These are phyloP conservation scores for Scarus forsteni DNA, from an alignment of 2,797 vertebrate species.

Conservation along the genomic window DNA sequence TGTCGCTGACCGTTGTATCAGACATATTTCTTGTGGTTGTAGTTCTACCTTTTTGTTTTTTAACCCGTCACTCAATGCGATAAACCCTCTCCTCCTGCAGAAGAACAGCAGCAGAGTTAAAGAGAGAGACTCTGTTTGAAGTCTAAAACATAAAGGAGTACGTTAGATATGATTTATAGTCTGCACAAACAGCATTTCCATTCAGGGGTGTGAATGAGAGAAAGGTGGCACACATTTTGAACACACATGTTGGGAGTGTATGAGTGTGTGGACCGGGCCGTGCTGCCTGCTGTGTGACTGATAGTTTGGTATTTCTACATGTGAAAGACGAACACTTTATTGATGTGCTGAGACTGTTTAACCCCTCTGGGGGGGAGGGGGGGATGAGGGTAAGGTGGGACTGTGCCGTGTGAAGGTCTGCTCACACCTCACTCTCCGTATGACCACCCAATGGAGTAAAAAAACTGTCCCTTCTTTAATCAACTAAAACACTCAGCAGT, in stretches of 20 bases:
- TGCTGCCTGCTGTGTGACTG: conserved; percentile 80
- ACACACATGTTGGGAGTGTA: conserved; percentile 73
- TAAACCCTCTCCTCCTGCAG: neutral
- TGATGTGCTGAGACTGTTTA: conserved; percentile 60
- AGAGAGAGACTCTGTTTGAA: conserved; percentile 9
- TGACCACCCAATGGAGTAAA: conserved; percentile 63
- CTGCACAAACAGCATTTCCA: conserved; percentile 34
- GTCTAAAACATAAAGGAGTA: conserved; percentile 33
- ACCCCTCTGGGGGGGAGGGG: conserved; percentile 41
- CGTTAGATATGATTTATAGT: conserved; percentile 56
- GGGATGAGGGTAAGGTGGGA: conserved; percentile 41
- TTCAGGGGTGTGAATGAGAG: conserved; percentile 59
- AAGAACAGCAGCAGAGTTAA: conserved; percentile 5
- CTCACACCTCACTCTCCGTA: conserved; percentile 37
- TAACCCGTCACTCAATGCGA: neutral
- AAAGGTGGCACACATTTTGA: conserved; percentile 77
- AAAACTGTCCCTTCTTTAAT: conserved; percentile 1
- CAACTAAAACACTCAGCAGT: conserved; percentile 1
- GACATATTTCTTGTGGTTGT: too few relatives aligned
- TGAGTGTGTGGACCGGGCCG: conserved; percentile 36
- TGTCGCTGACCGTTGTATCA: too few relatives aligned
- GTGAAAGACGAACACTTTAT: conserved; percentile 72
- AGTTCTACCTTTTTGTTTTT: too few relatives aligned
- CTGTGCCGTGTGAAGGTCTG: conserved; percentile 59
- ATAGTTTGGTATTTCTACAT: conserved; percentile 79